A percentile compares a stretch with the other conserved stretches of the same genome.
Evolutionary conservation across 2,888 invertebrate genomes (phyloP).

Genomic region (Pimpla rufipes): DNA sequence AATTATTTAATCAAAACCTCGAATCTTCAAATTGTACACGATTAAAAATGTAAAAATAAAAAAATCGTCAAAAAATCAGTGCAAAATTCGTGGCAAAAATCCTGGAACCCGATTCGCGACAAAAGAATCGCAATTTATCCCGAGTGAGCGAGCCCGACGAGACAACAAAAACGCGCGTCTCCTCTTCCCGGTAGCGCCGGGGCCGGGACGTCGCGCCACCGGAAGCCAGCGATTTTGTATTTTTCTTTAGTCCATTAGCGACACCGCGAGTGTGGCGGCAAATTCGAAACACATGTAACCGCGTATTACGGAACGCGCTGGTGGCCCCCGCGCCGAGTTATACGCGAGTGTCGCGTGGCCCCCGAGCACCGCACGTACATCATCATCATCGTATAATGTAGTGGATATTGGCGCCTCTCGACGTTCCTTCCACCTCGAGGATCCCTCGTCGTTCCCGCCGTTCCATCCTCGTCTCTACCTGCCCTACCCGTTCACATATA

Average conservation of each 20-base stretch:
- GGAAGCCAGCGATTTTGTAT: conserved; percentile 62
- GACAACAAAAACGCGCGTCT: not conserved
- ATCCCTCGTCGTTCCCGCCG: conserved; percentile 10
- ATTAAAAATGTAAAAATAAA: not conserved
- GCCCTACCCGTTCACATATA: not conserved
- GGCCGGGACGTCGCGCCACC: conserved; percentile 35
- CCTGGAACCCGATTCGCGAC: not conserved
- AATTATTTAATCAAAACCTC: not conserved
- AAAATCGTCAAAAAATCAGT: not conserved
- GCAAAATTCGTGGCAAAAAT: not conserved
- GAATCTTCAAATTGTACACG: too few relatives aligned
- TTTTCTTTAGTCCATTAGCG: conserved; percentile 52
- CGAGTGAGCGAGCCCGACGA: not conserved
- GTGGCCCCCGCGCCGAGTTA: not conserved
- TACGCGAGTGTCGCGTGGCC: conserved; percentile 43
- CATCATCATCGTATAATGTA: conserved; percentile 51
- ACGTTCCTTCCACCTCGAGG: conserved; percentile 19
- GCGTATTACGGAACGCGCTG: not conserved
- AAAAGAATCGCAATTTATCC: not conserved
- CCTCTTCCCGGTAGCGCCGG: conserved; percentile 45
- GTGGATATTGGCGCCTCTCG: conserved; percentile 24
- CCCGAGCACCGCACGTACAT: conserved; percentile 13
- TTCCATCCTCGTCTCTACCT: conserved; percentile 33
- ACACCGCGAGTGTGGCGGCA: conserved; percentile 65
- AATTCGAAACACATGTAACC: conserved; percentile 67